Evolutionary conservation across 1,140 invertebrate genomes (phyloP).

Genomic region (Spodoptera frugiperda): DNA sequence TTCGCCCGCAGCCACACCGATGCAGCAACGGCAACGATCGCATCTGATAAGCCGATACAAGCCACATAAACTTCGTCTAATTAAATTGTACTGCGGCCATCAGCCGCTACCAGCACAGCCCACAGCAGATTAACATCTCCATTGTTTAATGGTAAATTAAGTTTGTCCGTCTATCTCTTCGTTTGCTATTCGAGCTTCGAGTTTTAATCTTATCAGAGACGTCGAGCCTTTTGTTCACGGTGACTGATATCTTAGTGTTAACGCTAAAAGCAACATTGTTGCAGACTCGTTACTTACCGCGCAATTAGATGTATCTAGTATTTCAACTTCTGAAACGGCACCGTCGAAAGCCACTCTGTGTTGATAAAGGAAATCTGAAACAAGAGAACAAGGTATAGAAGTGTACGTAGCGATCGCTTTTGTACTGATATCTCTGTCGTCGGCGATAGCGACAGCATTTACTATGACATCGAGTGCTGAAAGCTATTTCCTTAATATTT

Average conservation of each 20-base stretch:
- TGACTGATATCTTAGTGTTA: slow-evolving; percentile 47
- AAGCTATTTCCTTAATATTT: slow-evolving; percentile 54
- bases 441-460: slow-evolving; percentile 45
- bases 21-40: slow-evolving; percentile 54
- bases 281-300: slow-evolving; percentile 87
- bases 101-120: slow-evolving; percentile 60
- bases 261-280: slow-evolving; percentile 49
- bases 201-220: slow-evolving; percentile 47
- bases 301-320: slow-evolving; percentile 93
- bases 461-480: slow-evolving; percentile 30
- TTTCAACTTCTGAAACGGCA: slow-evolving; percentile 92
- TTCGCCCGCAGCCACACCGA: slow-evolving; percentile 47
- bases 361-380: slow-evolving; percentile 92
- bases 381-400: slow-evolving; percentile 56
- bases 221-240: slow-evolving; percentile 45
- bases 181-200: slow-evolving; percentile 56
- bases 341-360: slow-evolving; percentile 93
- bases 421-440: slow-evolving; percentile 30
- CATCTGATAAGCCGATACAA: slow-evolving; percentile 68
- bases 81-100: slow-evolving; percentile 77
- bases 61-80: slow-evolving; percentile 75
- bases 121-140: slow-evolving; percentile 78
- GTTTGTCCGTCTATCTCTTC: slow-evolving; percentile 69
- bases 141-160: slow-evolving; percentile 81
- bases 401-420: slow-evolving; percentile 37